Conservation (phyloP, 1,140 invertebrate genomes). For the Aphis gossypii region DNA sequence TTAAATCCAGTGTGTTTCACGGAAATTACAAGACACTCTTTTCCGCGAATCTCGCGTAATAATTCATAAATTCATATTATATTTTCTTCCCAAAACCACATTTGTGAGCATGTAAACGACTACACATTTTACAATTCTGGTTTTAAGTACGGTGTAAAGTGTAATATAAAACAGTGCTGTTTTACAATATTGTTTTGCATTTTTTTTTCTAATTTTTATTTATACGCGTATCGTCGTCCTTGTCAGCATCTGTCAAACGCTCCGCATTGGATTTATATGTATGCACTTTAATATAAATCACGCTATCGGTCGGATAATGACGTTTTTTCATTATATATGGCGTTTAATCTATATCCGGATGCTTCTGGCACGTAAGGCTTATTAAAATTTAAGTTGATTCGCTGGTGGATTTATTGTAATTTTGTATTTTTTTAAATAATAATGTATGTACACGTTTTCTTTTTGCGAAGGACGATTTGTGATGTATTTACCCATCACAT, state of each 20-base stretch:
- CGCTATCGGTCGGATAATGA: background rate
- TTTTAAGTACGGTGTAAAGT: background rate
- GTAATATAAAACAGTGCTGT: background rate
- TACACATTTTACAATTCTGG: background rate
- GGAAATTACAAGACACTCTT: constrained; percentile 1
- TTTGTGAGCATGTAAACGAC: background rate
- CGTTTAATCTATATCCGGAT: background rate
- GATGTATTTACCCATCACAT: background rate
- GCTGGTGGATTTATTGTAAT: background rate
- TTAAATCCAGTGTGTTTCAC: background rate
- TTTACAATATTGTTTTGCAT: background rate
- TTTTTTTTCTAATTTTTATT: background rate
- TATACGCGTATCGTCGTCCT: background rate
- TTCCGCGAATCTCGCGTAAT: background rate
- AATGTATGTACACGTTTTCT: background rate
- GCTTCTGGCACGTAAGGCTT: background rate
- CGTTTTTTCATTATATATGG: background rate
- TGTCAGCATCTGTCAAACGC: background rate
- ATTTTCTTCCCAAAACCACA: background rate
- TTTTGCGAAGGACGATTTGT: background rate
- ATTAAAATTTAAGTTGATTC: background rate
- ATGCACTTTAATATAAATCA: background rate
- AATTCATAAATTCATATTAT: background rate
- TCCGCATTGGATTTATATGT: background rate
- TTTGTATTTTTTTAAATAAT: background rate